A percentile compares a stretch with the other conserved stretches of the same genome.
Evolutionary conservation across 1,140 invertebrate species (phyloP).

Genomic region (Drosophila paulistorum): DNA sequence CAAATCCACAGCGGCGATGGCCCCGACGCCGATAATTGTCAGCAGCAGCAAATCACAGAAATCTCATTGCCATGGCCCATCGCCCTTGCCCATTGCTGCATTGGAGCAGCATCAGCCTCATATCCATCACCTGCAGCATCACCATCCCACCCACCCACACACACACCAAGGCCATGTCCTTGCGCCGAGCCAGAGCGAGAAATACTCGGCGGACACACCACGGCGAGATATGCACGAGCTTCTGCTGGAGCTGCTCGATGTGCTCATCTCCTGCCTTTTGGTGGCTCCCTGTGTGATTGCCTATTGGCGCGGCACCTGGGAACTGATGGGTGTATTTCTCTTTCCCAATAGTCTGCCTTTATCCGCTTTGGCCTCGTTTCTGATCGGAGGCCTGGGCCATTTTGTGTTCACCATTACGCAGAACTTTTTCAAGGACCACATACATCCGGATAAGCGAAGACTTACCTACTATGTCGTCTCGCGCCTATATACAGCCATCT

Average conservation of each 20-base stretch:
- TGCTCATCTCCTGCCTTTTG: constrained; percentile 88
- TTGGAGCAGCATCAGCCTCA: constrained; percentile 45
- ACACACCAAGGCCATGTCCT: constrained; percentile 21
- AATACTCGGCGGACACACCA: constrained; percentile 79
- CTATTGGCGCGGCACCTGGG: constrained; percentile 94
- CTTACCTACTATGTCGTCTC: constrained; percentile 89
- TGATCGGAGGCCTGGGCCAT: constrained; percentile 88
- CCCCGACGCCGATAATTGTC: constrained; percentile 53
- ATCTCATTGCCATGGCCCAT: constrained; percentile 51
- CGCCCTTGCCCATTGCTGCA: neutral
- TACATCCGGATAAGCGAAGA: constrained; percentile 88
- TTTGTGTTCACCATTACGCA: constrained; percentile 88
- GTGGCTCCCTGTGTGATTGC: constrained; percentile 91
- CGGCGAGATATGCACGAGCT: constrained; percentile 82
- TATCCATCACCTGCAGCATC: constrained; percentile 34
- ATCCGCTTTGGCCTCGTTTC: constrained; percentile 87
- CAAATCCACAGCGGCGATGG: constrained; percentile 42
- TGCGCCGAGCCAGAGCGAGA: constrained; percentile 36
- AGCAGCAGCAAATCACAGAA: constrained; percentile 39
- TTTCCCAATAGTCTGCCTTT: constrained; percentile 85
- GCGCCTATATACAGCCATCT: constrained; percentile 89
- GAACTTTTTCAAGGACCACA: constrained; percentile 85
- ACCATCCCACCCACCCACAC: constrained; percentile 28
- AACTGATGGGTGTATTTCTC: constrained; percentile 89
- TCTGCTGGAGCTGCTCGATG: constrained; percentile 88